These are phyloP conservation scores for Apocrypta bakeri DNA, from an alignment of 1,140 invertebrate species.

Conservation along the genomic window DNA sequence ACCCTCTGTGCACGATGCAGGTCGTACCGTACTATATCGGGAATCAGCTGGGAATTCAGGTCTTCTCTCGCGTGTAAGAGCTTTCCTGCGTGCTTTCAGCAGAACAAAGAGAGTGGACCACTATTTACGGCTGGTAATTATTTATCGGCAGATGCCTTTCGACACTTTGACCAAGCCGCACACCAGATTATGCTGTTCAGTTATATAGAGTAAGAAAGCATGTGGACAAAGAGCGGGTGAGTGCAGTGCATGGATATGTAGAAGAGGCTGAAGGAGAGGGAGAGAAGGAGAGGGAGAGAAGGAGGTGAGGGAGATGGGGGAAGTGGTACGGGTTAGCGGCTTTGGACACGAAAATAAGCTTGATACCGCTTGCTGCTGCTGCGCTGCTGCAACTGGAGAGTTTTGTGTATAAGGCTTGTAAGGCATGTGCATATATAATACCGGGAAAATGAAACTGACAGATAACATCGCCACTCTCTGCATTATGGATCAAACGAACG, in stretches of 20 bases:
- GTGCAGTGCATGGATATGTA: background rate
- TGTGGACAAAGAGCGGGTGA: background rate
- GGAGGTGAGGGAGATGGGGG: background rate
- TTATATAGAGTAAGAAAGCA: background rate
- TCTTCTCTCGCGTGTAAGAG: background rate
- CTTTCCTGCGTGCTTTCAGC: background rate
- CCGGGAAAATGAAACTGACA: conserved; percentile 39
- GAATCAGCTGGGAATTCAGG: background rate
- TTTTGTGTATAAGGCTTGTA: background rate
- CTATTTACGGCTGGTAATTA: conserved; percentile 40
- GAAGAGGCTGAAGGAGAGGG: background rate
- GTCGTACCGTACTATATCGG: background rate
- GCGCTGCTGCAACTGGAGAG: background rate
- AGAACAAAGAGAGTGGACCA: conserved; percentile 22
- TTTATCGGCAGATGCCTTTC: conserved; percentile 38
- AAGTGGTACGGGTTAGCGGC: background rate
- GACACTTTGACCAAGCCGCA: conserved; percentile 31
- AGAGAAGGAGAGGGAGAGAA: background rate
- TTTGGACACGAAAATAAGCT: background rate
- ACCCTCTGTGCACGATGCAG: background rate
- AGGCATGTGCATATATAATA: background rate
- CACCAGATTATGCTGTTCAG: background rate
- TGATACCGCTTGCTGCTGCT: background rate
- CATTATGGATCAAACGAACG: conserved; percentile 45
- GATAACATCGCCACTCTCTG: conserved; percentile 33